Percentiles rank a stretch among this genome's conserved stretches.
phyloP scores from a whole-genome alignment of 2,888 invertebrate species.

The Unio delphinus region DNA sequence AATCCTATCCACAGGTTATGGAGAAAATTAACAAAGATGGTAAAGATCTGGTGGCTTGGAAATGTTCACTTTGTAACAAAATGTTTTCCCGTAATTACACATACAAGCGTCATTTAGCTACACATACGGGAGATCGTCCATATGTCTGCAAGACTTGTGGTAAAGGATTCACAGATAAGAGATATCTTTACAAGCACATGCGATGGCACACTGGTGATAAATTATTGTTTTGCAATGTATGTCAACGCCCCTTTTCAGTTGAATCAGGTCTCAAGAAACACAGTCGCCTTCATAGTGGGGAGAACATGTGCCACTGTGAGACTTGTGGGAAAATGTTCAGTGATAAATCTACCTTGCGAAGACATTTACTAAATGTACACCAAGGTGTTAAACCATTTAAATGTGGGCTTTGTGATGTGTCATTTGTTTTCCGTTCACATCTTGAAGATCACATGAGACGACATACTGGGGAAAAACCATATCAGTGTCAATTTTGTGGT shows the following conservation, averaged over 20 bases:
- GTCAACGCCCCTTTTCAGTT: conserved; percentile 4
- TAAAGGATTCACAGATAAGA: conserved; percentile 4
- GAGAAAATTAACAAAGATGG: too few species aligned
- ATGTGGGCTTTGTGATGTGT: conserved; percentile 3
- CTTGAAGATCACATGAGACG: conserved; percentile 8
- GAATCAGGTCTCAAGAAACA: conserved; percentile 4
- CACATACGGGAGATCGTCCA: not conserved
- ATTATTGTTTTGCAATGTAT: not conserved
- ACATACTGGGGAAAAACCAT: conserved; percentile 6
- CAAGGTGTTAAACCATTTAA: conserved; percentile 1
- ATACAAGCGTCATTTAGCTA: conserved; percentile 3
- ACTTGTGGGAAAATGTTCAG: conserved; percentile 1
- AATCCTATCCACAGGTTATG: too few species aligned
- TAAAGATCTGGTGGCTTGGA: not conserved
- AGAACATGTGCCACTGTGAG: not conserved
- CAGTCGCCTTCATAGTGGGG: not conserved
- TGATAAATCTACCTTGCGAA: conserved; percentile 1
- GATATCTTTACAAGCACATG: conserved; percentile 7
- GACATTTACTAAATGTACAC: conserved; percentile 5
- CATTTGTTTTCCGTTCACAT: conserved; percentile 5
- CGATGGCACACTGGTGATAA: conserved; percentile 6
- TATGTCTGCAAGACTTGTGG: conserved; percentile 5
- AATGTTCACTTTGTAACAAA: conserved; percentile 9
- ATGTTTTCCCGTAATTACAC: conserved; percentile 4
- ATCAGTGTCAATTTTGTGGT: conserved; percentile 3